Conservation (phyloP, 1,140 invertebrate genomes). For the Sesamia nonagrioides region DNA sequence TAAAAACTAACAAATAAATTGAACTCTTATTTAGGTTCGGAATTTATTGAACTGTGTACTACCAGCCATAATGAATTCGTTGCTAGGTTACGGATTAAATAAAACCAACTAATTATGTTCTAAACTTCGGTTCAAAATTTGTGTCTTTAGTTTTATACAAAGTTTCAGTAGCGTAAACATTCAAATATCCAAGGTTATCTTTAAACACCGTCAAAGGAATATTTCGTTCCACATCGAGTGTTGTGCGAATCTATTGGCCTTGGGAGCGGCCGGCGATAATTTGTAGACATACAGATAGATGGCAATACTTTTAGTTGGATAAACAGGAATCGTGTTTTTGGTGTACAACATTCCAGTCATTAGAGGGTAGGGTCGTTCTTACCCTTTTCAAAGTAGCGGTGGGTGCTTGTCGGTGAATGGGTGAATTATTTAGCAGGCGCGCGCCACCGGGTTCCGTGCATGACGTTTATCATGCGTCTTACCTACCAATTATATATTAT, state of each 20-base stretch:
- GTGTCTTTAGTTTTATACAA: conserved; percentile 4
- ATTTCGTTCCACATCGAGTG: conserved; percentile 10
- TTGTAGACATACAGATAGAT: conserved; percentile 37
- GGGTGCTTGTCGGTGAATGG: conserved; percentile 60
- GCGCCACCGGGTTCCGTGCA: conserved; percentile 46
- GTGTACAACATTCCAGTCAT: conserved; percentile 57
- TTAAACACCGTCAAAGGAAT: conserved; percentile 18
- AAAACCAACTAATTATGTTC: conserved; percentile 31
- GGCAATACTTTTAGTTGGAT: conserved; percentile 44
- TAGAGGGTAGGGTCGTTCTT: conserved; percentile 62
- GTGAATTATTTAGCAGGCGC: conserved; percentile 74
- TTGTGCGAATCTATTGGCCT: conserved; percentile 28
- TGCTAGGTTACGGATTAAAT: conserved; percentile 28
- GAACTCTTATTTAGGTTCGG: background rate
- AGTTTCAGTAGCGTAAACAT: conserved; percentile 1
- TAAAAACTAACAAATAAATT: background rate
- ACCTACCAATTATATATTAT: conserved; percentile 41
- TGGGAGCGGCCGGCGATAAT: conserved; percentile 9
- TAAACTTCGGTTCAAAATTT: conserved; percentile 21
- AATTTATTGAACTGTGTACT: conserved; percentile 8
- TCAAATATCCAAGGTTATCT: conserved; percentile 26
- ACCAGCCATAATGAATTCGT: background rate
- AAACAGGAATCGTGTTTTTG: conserved; percentile 42
- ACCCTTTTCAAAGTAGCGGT: conserved; percentile 68
- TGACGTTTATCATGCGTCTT: conserved; percentile 59